These are phyloP conservation scores for Morpho deidamia DNA, from an alignment of 2,888 invertebrate species.

Conservation along the genomic window DNA sequence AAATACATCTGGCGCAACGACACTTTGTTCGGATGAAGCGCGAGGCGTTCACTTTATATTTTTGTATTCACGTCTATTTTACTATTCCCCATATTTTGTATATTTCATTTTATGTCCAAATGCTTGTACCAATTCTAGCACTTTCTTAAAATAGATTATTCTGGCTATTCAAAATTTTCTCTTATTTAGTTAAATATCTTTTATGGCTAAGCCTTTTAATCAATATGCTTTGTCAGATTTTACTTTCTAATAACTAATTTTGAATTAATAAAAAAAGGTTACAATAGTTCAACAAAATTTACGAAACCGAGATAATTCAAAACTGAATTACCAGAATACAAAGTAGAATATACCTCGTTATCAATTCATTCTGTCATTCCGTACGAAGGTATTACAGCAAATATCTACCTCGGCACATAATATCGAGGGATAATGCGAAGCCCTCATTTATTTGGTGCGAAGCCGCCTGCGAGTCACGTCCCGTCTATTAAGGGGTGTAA, in stretches of 20 bases:
- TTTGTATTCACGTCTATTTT: slow-evolving; percentile 54
- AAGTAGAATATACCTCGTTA: not conserved
- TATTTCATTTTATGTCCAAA: slow-evolving; percentile 66
- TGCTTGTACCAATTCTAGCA: slow-evolving; percentile 55
- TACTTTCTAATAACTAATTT: too few relatives aligned
- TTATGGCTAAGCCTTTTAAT: too few relatives aligned
- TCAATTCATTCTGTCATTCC: not conserved
- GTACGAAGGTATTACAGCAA: not conserved
- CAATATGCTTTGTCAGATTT: too few relatives aligned
- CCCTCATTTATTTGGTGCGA: slow-evolving; percentile 17
- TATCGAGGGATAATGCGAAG: slow-evolving; percentile 14
- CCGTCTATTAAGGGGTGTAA: slow-evolving; percentile 37
- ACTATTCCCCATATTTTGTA: slow-evolving; percentile 54
- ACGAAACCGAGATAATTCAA: too few relatives aligned
- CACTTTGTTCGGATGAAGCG: slow-evolving; percentile 34
- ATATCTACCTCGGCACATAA: slow-evolving; percentile 6
- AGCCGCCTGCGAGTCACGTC: slow-evolving; percentile 38
- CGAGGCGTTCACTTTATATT: slow-evolving; percentile 53
- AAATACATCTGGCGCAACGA: slow-evolving; percentile 26
- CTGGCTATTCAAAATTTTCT: slow-evolving; percentile 22
- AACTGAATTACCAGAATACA: not conserved
- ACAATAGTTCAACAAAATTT: too few relatives aligned
- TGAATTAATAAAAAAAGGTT: too few relatives aligned
- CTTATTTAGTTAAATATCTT: too few relatives aligned
- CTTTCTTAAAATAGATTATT: slow-evolving; percentile 41